These are phyloP conservation scores for Thermophis baileyi DNA, from an alignment of 2,113 vertebrate species.

Conservation along the genomic window DNA sequence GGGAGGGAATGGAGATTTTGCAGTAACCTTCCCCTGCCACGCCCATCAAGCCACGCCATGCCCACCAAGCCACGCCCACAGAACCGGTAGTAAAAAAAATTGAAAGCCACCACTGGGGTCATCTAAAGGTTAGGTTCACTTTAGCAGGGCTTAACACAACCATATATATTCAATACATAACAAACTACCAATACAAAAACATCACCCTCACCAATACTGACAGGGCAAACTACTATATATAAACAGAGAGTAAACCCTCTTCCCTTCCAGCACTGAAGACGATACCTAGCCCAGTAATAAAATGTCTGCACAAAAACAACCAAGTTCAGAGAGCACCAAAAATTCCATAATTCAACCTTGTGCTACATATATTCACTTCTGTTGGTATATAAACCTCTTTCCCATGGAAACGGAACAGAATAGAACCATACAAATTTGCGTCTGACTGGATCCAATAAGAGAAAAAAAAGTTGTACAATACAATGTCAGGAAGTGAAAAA, in stretches of 20 bases:
- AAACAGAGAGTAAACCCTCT: background rate
- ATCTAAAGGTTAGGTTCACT: no score
- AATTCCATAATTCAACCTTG: background rate
- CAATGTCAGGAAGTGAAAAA: background rate
- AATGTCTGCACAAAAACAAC: background rate
- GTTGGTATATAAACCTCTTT: background rate
- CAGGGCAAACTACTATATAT: background rate
- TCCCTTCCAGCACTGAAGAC: background rate
- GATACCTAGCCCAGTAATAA: background rate
- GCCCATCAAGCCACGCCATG: no score
- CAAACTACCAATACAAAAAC: background rate
- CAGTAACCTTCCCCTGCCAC: no score
- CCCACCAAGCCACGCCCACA: no score
- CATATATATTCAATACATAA: no score
- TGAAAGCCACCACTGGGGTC: no score
- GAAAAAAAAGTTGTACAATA: background rate
- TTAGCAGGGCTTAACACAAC: no score
- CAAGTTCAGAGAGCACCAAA: background rate
- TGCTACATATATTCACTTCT: background rate
- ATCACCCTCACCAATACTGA: background rate
- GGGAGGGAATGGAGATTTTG: no score
- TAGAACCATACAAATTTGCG: background rate
- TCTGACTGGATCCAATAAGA: background rate
- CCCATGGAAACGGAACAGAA: background rate
- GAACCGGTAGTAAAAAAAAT: no score